Evolutionary conservation across 2,888 invertebrate genomes (phyloP), one percentile per base, ranked within the genome.

Genomic region (Chymomyza procnemis): DNA sequence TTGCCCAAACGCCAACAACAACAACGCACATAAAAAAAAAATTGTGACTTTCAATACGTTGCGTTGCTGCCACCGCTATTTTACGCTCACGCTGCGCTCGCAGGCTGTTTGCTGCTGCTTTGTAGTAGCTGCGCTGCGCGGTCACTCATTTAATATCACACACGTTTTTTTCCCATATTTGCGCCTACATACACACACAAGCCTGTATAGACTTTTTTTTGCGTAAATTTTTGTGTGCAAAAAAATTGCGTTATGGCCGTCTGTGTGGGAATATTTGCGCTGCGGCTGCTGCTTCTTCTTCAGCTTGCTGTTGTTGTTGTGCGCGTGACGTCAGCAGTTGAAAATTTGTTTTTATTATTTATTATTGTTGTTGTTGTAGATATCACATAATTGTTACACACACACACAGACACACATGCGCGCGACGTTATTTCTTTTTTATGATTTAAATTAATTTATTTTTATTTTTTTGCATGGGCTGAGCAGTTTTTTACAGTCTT

Each of bases 311-410:
- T 19, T 18, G 58, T 18, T 19, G 18, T 34, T n/a, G 18, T 41
- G 46, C 46, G 72, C 67, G 87, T 83, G 82, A 83, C 82, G 82
- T 83, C 82, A 83, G 85, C 87, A 85, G 74, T 72, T 65, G 30
- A 67, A 69, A 69, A 63, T 70, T 52, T 52, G 4, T 60, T 65
- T 41, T 60, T 65, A 46, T 64, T 65, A 12, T 34, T n/a, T n/a
- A n/a, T n/a, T 65, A 63, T 73, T 73, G 48, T 60, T 61, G 18
- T 61, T 64, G 64, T 78, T 84, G 85, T 82, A 82, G 75, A 82
- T 82, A 82, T 82, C 81, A 82, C 81, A 82, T 86, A 84, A 79
- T 84, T 79, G 81, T 79, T 86, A 66, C 73, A 73, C 26, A 56
- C 56, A 26, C 84, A 73, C 26, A 56, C 56, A 26, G 84, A 66